Percentiles rank a stretch among this genome's conserved stretches.
These are phyloP conservation scores for Chrysemys picta DNA, from an alignment of 2,113 vertebrate species.

Conservation along the genomic window DNA sequence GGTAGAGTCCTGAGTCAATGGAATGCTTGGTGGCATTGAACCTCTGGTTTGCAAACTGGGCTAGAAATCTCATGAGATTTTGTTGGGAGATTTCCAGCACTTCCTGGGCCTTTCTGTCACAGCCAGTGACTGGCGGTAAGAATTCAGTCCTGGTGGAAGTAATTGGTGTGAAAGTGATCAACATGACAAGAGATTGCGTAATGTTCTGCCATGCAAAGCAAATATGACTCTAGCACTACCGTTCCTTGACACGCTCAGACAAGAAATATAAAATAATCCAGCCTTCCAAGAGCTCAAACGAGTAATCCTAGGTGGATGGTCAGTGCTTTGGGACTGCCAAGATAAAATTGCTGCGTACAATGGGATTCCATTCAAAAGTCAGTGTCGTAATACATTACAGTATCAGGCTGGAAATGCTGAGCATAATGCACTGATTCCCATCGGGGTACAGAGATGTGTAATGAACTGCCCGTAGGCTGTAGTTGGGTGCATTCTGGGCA, in stretches of 20 bases:
- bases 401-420: background rate
- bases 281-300: background rate
- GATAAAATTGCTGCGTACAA: background rate
- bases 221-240: background rate
- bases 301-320: background rate
- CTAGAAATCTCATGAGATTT: background rate
- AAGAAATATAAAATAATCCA: background rate
- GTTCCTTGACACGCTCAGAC: background rate
- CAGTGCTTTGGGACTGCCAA: background rate
- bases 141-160: background rate
- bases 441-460: background rate
- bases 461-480: background rate
- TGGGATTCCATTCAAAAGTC: background rate
- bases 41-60: background rate
- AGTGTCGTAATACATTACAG: background rate
- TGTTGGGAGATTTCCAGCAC: background rate
- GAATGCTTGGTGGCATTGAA: background rate
- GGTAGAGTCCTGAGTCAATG: background rate
- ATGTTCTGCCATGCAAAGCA: background rate
- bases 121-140: background rate
- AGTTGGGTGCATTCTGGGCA: background rate
- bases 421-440: background rate
- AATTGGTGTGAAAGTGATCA: background rate
- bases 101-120: background rate
- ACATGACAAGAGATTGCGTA: background rate